These are phyloP conservation scores for Danio jaintianensis DNA, from an alignment of 2,797 vertebrate genomes.

Conservation along the genomic window DNA sequence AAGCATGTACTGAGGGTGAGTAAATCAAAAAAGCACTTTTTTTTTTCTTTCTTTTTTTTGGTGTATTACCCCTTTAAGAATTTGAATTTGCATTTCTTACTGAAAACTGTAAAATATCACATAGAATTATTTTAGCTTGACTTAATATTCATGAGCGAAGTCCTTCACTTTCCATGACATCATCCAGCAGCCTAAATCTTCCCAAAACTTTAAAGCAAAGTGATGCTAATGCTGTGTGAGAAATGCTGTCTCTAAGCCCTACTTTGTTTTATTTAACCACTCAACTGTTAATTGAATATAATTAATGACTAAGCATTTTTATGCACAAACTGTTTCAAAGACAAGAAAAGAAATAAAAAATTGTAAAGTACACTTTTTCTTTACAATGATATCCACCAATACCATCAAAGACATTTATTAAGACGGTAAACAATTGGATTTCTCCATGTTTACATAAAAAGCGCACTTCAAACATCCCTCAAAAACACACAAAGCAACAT, in stretches of 20 bases:
- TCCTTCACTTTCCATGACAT: neutral
- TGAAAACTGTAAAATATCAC: neutral
- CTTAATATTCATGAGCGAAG: neutral
- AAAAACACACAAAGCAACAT: constrained; percentile 22
- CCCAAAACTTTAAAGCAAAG: neutral
- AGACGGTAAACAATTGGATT: neutral
- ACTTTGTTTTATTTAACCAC: neutral
- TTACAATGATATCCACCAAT: neutral
- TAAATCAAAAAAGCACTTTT: no score
- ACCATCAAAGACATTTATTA: neutral
- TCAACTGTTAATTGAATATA: neutral
- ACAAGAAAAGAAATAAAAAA: neutral
- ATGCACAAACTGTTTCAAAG: neutral
- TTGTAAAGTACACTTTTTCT: neutral
- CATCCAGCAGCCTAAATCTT: neutral
- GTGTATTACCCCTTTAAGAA: no score
- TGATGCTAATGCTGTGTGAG: neutral
- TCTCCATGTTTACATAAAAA: neutral
- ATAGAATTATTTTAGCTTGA: neutral
- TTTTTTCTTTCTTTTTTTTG: no score
- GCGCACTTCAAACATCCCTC: neutral
- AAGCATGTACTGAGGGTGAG: no score
- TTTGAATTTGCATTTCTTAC: neutral
- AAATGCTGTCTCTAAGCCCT: neutral
- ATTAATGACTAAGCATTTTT: neutral